These are phyloP conservation scores for Hippocampus comes DNA, from an alignment of 2,113 vertebrate genomes.

Conservation along the genomic window DNA sequence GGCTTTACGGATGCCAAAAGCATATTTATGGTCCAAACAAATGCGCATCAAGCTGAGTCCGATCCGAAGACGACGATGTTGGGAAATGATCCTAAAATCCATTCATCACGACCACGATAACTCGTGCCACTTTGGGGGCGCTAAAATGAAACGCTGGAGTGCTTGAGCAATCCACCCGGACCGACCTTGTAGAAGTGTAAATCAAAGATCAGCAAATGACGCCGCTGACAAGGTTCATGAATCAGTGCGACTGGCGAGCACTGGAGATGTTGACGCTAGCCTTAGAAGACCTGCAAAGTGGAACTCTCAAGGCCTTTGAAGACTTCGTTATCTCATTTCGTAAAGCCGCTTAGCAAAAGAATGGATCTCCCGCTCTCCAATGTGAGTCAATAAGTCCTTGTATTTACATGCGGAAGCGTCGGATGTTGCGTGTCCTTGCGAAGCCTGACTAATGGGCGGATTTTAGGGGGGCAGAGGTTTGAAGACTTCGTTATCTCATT, in stretches of 20 bases:
- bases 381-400: constrained; percentile 22
- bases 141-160: neutral
- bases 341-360: constrained; percentile 15
- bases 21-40: neutral
- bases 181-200: constrained; percentile 29
- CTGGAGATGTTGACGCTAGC: constrained; percentile 8
- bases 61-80: neutral
- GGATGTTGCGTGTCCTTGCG: constrained; percentile 39
- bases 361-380: constrained; percentile 4
- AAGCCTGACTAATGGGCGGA: constrained; percentile 57
- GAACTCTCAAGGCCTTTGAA: neutral
- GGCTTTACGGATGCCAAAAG: too few relatives aligned
- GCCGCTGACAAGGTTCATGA: constrained; percentile 15
- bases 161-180: neutral
- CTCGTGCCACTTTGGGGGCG: neutral
- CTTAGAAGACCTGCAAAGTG: constrained; percentile 6
- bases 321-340: constrained; percentile 9
- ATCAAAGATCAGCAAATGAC: constrained; percentile 16
- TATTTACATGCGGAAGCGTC: constrained; percentile 41
- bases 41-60: neutral
- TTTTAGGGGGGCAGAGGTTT: constrained; percentile 44
- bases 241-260: constrained; percentile 14
- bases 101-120: neutral
- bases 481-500: constrained; percentile 6
- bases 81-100: neutral